phyloP scores from a whole-genome alignment of 92 coral and sea anemone species.

The Bergia sp. region DNA sequence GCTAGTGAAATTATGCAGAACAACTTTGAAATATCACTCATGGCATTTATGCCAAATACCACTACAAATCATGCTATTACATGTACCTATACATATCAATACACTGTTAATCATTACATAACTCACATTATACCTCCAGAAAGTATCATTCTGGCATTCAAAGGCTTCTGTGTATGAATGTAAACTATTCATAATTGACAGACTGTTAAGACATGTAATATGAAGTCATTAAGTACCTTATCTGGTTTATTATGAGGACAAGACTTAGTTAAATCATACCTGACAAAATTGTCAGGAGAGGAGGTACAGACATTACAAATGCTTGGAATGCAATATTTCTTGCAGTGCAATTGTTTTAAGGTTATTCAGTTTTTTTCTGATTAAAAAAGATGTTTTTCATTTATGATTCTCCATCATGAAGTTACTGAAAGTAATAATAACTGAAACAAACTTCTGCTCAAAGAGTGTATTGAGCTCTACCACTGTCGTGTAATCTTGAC shows the following conservation, averaged over 20 bases:
- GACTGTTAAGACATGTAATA: background rate
- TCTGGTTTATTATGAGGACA: background rate
- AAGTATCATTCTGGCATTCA: background rate
- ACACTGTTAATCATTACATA: too few relatives aligned
- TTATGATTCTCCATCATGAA: too few relatives aligned
- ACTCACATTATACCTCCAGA: too few relatives aligned
- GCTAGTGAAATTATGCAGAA: too few relatives aligned
- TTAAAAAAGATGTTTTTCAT: background rate
- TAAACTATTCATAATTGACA: background rate
- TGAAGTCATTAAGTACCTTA: background rate
- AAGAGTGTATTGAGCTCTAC: background rate
- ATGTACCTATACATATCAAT: too few relatives aligned
- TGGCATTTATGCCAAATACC: too few relatives aligned
- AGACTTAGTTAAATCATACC: background rate
- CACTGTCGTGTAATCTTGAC: background rate
- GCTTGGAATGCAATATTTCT: background rate
- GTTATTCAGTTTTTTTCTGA: background rate
- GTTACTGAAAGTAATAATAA: background rate
- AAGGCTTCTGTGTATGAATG: background rate
- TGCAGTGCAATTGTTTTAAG: background rate
- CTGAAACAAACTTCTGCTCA: background rate
- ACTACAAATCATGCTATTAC: too few relatives aligned
- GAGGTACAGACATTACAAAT: slow-evolving; percentile 45
- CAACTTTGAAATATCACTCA: too few relatives aligned
- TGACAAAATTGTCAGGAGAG: slow-evolving; percentile 15